Percentiles rank a stretch among this genome's conserved stretches.
Conservation (phyloP, 2,797 vertebrate species). For the Adelosebastes latens region DNA sequence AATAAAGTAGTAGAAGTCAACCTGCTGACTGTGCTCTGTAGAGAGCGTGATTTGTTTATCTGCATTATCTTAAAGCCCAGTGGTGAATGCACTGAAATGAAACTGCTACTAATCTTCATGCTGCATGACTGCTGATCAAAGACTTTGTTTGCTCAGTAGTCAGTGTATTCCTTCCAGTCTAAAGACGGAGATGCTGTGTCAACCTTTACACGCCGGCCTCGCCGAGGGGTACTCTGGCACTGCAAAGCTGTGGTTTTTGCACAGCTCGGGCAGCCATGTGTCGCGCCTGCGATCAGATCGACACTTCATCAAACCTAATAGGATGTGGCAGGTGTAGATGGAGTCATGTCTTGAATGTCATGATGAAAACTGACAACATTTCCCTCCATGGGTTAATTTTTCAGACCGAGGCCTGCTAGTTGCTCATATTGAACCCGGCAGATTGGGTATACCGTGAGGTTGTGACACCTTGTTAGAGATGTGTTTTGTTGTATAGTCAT, state of each 20-base stretch:
- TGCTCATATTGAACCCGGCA: conserved; percentile 12
- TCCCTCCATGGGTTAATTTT: conserved; percentile 25
- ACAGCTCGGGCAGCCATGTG: conserved; percentile 27
- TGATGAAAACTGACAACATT: conserved; percentile 53
- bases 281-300: conserved; percentile 44
- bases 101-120: neutral
- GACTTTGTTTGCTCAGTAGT: neutral
- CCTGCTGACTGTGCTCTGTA: neutral
- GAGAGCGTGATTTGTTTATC: neutral
- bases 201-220: neutral
- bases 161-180: neutral
- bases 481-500: conserved; percentile 21
- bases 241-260: conserved; percentile 43
- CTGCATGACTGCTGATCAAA: conserved; percentile 1
- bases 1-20: neutral
- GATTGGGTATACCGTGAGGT: conserved; percentile 12
- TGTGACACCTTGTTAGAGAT: conserved; percentile 13
- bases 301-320: conserved; percentile 43
- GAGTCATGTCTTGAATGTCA: conserved; percentile 50
- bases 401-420: conserved; percentile 10
- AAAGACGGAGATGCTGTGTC: neutral
- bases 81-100: neutral
- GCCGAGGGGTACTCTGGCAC: neutral
- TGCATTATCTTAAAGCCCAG: neutral
- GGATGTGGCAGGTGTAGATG: conserved; percentile 55